phyloP scores from a whole-genome alignment of 2,113 vertebrate species.

The Chaetops frenatus region DNA sequence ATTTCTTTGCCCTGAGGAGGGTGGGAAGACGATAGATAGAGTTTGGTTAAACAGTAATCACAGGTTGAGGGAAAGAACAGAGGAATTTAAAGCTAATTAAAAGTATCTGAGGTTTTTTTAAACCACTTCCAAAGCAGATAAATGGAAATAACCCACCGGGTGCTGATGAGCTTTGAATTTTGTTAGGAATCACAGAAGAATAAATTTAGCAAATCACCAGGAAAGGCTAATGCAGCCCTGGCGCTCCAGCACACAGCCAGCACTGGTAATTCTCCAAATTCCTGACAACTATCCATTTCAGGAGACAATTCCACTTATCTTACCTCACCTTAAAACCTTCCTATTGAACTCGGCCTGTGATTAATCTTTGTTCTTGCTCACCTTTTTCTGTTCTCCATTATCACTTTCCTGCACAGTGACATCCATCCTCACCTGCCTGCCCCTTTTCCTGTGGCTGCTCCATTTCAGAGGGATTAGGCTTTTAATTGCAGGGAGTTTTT shows the following conservation, averaged over 20 bases:
- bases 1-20: neutral
- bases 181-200: constrained; percentile 15
- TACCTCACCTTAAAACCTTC: neutral
- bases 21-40: neutral
- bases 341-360: neutral
- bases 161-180: constrained; percentile 33
- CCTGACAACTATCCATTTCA: neutral
- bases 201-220: constrained; percentile 33
- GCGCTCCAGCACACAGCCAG: neutral
- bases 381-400: neutral
- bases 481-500: neutral
- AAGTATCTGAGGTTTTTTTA: constrained; percentile 31
- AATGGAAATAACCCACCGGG: constrained; percentile 43
- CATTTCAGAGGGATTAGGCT: neutral
- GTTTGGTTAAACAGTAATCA: constrained; percentile 7
- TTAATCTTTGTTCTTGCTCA: neutral
- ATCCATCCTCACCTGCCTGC: neutral
- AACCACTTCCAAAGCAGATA: constrained; percentile 32
- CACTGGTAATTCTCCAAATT: neutral
- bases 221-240: neutral
- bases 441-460: neutral
- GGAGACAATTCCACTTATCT: neutral
- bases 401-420: neutral
- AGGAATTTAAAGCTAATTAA: constrained; percentile 47
- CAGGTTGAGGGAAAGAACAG: constrained; percentile 22